Percentiles rank a stretch among this genome's conserved stretches.
phyloP scores from a whole-genome alignment of 1,140 invertebrate genomes.

The Kradibia gibbosae region DNA sequence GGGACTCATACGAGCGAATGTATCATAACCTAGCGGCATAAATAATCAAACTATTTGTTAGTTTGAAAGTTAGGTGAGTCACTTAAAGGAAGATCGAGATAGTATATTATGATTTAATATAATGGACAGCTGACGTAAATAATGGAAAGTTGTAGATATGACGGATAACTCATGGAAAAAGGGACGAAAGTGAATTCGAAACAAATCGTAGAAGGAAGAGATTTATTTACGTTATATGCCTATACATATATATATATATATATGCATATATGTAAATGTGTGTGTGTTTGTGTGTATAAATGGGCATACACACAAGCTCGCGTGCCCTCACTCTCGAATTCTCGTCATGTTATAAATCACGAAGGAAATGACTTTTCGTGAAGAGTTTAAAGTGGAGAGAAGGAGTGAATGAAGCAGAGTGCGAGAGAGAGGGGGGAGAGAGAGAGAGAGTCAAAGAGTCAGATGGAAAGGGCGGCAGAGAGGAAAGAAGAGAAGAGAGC shows the following conservation, averaged over 20 bases:
- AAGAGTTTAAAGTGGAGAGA: not conserved
- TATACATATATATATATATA: not conserved
- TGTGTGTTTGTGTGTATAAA: not conserved
- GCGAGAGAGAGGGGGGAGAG: not conserved
- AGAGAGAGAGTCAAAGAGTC: not conserved
- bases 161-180: not conserved
- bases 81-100: too few species aligned
- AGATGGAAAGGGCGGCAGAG: not conserved
- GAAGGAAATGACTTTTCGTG: constrained; percentile 33
- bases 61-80: too few species aligned
- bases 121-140: too few species aligned
- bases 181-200: not conserved
- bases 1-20: too few species aligned
- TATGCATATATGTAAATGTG: not conserved
- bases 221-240: constrained; percentile 28
- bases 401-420: not conserved
- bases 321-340: not conserved
- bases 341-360: constrained; percentile 35
- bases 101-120: too few species aligned
- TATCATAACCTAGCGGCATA: too few species aligned
- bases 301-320: not conserved
- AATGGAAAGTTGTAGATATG: not conserved
- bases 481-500: not conserved
- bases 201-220: not conserved
- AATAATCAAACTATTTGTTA: too few species aligned